Conservation (phyloP, 1,140 invertebrate species). For the Olivierus martensii region DNA sequence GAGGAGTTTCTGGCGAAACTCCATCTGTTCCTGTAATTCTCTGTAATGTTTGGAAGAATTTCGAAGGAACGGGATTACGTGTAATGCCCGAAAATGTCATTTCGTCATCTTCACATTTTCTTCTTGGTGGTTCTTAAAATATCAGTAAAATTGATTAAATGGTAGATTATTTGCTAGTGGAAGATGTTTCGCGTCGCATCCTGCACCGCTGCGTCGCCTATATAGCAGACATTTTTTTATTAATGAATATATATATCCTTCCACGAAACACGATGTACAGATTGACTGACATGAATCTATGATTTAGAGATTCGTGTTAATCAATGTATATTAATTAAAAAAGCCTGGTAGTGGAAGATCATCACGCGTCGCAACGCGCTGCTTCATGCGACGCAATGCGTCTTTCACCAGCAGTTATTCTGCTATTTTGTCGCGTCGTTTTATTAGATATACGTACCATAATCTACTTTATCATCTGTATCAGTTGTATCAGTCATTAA, state of each 20-base stretch:
- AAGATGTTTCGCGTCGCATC: too few relatives aligned
- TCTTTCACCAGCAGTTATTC: too few relatives aligned
- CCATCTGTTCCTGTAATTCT: conserved; percentile 10
- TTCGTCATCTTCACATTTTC: neutral
- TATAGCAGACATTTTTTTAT: too few relatives aligned
- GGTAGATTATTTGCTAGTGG: neutral
- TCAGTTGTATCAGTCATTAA: conserved; percentile 46
- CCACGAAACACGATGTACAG: too few relatives aligned
- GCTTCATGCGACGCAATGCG: too few relatives aligned
- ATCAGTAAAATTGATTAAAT: neutral
- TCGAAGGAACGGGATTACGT: conserved; percentile 4
- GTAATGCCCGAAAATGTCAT: conserved; percentile 9
- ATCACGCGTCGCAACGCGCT: too few relatives aligned
- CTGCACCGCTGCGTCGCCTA: too few relatives aligned
- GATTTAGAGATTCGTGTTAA: too few relatives aligned
- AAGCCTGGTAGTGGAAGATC: too few relatives aligned
- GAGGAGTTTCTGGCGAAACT: neutral
- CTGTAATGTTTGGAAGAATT: conserved; percentile 12
- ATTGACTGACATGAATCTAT: neutral
- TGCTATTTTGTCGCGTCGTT: too few relatives aligned
- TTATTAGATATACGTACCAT: neutral
- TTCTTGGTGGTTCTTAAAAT: neutral
- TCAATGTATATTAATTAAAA: too few relatives aligned
- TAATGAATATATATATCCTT: too few relatives aligned
- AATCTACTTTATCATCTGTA: conserved; percentile 5